Evolutionary conservation across 2,888 invertebrate species (phyloP).

Genomic region (Limnephilus lunatus): DNA sequence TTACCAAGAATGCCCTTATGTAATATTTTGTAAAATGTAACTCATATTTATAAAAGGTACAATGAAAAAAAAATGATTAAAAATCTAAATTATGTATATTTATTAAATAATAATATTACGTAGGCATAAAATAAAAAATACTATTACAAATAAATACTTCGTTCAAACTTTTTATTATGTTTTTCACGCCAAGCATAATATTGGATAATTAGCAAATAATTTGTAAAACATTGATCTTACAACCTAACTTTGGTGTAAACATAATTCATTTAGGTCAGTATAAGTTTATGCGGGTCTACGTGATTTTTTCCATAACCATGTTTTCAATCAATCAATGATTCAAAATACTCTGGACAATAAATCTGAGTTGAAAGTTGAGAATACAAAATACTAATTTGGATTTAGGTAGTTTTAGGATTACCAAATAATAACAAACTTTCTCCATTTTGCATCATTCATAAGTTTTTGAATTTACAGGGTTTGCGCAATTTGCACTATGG

Average conservation of each 20-base stretch:
- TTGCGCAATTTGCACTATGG: constrained; percentile 19
- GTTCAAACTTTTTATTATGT: neutral
- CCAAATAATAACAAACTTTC: neutral
- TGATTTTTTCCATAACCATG: neutral
- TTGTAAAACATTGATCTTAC: too few relatives aligned
- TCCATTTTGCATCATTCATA: neutral
- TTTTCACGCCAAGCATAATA: neutral
- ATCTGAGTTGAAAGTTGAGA: neutral
- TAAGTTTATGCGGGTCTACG: neutral
- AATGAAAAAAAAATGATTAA: too few relatives aligned
- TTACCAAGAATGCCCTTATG: too few relatives aligned
- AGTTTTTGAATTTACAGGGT: neutral
- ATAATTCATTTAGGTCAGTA: neutral
- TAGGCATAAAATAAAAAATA: too few relatives aligned
- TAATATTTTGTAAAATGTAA: too few relatives aligned
- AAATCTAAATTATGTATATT: too few relatives aligned
- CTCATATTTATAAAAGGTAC: too few relatives aligned
- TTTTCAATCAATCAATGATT: neutral
- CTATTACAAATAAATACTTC: too few relatives aligned
- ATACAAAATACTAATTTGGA: neutral
- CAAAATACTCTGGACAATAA: neutral
- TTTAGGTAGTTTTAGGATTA: neutral
- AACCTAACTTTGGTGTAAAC: too few relatives aligned
- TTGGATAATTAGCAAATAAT: neutral
- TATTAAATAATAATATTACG: too few relatives aligned